Base-by-base conservation (phyloP, 2,113 vertebrate species). In the Lamprotornis superbus region DNA sequence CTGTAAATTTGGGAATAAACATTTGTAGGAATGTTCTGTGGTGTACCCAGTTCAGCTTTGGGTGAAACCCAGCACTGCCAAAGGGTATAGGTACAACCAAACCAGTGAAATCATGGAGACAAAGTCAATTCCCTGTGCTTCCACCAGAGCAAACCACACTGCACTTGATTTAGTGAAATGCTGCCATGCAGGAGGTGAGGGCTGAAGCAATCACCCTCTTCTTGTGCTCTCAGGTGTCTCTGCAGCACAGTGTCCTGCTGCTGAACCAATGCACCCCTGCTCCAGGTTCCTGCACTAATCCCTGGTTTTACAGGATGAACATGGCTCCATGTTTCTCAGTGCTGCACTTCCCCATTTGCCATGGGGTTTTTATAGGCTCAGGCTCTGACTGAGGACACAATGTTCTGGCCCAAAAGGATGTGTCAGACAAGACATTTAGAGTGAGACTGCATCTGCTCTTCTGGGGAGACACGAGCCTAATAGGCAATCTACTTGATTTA, bases 401-500 rank as follows among this genome's bases (percentile, higher is more conserved):
- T 31, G 63, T 83, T 96, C 90, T 50, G 63, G 14, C 63, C 85
- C 75, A 73, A 90, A 88, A 90, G 59, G 83, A 77, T 3, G 1
- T 52, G 50, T 52, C 64, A 93, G 47, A 25, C 49, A 64, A 83
- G 44, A 15, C 46, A 83, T 86, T 92, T 59, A 65, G 53, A 74
- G 71, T 19, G 63, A 94, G 79, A 11, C 42, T 88, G 75, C 85
- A 96, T 80, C 85, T 96, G 94, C 47, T 88, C 50, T 92, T 83
- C 64, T 50, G 75, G 63, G 89, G 63, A 95, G 53, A 83, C 52
- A 76, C 0, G 1, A 94, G 68, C 44, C 90, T 94, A 94, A 97
- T 88, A 88, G 71, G 90, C 89, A 96, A 94, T 96, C 85, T 86
- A 77, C 79, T 86, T 93, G 92, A 95, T 96, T 95, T 95, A 97